Percentiles rank a stretch among this genome's conserved stretches.
Conservation (phyloP, 2,888 invertebrate species). For the Drosophila multiciliata region DNA sequence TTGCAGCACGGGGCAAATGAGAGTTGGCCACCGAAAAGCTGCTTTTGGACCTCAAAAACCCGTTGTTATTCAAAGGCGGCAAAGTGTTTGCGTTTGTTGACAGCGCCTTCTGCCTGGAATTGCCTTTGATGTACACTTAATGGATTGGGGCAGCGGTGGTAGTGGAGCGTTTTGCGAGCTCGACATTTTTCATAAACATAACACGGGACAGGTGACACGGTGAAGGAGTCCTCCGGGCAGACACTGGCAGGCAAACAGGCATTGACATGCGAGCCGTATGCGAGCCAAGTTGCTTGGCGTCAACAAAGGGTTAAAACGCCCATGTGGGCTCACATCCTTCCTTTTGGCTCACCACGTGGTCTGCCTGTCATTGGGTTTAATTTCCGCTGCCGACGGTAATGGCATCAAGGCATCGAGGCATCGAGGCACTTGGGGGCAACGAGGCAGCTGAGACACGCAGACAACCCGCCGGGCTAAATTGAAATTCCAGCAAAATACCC, state of each 20-base stretch:
- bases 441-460: conserved; percentile 46
- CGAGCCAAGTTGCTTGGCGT: conserved; percentile 14
- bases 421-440: conserved; percentile 28
- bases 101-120: conserved; percentile 52
- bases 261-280: conserved; percentile 54
- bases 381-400: conserved; percentile 69
- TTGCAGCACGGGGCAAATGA: conserved; percentile 52
- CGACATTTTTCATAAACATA: conserved; percentile 70
- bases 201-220: conserved; percentile 58
- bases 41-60: conserved; percentile 19
- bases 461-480: conserved; percentile 61
- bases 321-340: conserved; percentile 43
- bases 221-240: conserved; percentile 30
- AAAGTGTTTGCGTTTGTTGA: conserved; percentile 45
- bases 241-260: not conserved
- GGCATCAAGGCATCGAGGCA: conserved; percentile 47
- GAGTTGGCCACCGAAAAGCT: conserved; percentile 37
- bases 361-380: conserved; percentile 75
- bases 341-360: conserved; percentile 54
- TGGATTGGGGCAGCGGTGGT: conserved; percentile 38
- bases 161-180: conserved; percentile 41
- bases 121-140: conserved; percentile 70
- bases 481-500: conserved; percentile 54
- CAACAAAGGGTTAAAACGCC: conserved; percentile 71
- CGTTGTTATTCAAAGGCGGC: conserved; percentile 14